Conservation (phyloP, 2,113 vertebrate genomes). For the western clawed frog (Xenopus tropicalis) region UCB_Xtro_10.0 CM004443.2:109395501-109396000, state of each 20-base stretch:
- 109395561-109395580: no score
- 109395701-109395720: conserved; percentile 3
- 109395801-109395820: conserved; percentile 11
- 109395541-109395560: no score
- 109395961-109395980: conserved; percentile 75
- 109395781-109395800: conserved; percentile 10
- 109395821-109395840: conserved; percentile 12
- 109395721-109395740: conserved; percentile 20
- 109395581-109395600: no score
- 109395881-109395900: conserved; percentile 46
- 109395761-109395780: accelerated
- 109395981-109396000: conserved; percentile 78
- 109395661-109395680: no score
- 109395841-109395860: conserved; percentile 4
- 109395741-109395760: conserved; percentile 22
- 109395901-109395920: conserved; percentile 28
- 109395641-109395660: no score
- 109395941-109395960: conserved; percentile 56
- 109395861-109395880: conserved; percentile 4
- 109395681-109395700: not conserved
- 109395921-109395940: conserved; percentile 59
- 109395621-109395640: no score
- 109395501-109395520: no score
- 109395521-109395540: no score
- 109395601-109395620: no score